These are phyloP conservation scores for Drosophila parvula DNA, from an alignment of 1,140 invertebrate species.

Conservation along the genomic window DNA sequence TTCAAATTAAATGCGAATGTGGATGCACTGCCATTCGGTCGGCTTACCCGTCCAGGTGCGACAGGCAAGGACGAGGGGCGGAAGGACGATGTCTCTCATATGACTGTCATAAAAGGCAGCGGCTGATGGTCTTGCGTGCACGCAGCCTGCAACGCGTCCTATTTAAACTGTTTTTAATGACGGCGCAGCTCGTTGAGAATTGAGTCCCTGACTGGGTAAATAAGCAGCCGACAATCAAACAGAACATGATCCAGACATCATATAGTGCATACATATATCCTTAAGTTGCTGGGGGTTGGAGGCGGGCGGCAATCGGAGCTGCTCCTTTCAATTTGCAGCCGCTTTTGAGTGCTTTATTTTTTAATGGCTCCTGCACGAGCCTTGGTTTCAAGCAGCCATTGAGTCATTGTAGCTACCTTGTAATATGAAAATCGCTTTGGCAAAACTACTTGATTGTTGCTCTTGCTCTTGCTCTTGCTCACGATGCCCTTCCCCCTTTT, in stretches of 20 bases:
- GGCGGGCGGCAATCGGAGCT: conserved; percentile 9
- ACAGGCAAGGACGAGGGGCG: conserved; percentile 21
- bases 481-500: conserved; percentile 20
- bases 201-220: conserved; percentile 30
- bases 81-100: conserved; percentile 9
- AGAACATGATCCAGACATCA: conserved; percentile 31
- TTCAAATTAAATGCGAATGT: conserved; percentile 40
- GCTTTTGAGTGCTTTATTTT: conserved; percentile 49
- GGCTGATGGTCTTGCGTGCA: conserved; percentile 33
- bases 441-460: conserved; percentile 50
- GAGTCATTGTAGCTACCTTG: conserved; percentile 54
- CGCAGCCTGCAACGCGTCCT: conserved; percentile 51
- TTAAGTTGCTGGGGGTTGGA: not conserved
- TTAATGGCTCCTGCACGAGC: conserved; percentile 42
- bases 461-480: conserved; percentile 1
- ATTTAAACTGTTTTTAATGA: conserved; percentile 75
- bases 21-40: conserved; percentile 27
- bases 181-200: conserved; percentile 16
- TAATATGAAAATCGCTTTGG: conserved; percentile 29
- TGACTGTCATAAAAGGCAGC: conserved; percentile 54
- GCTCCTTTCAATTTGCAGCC: conserved; percentile 51
- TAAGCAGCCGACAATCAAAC: conserved; percentile 33
- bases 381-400: conserved; percentile 45
- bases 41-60: conserved; percentile 37
- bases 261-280: conserved; percentile 26